Base-by-base conservation (phyloP, 2,888 invertebrate species). In the Athrips mouffetella region DNA sequence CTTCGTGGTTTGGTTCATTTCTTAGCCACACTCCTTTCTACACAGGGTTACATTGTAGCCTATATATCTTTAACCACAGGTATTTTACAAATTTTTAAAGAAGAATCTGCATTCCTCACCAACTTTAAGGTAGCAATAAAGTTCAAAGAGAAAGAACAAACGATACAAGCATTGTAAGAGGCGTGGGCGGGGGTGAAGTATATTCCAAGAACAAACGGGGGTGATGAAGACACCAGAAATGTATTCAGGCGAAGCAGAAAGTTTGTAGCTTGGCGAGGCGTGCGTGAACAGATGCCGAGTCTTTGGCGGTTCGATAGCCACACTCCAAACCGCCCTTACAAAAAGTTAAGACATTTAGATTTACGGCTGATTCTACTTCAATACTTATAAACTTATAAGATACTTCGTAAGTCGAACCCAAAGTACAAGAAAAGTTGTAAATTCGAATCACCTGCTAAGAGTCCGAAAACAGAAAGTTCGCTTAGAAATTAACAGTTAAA, bases 191-290 rank as follows among this genome's bases (percentile, higher is more conserved):
- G 37, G 37, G 37, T 37, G 37, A 37, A 7, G 11, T 11, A 29
- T 1, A 18, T 11, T 42, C 18, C 29, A 18, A 20, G 18, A 18
- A 5, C 21, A 8, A 8, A 16, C 6, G 11, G 13, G n/a, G 31
- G 21, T 13, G 25, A 25, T 18, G 42, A 42, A 42, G 42, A 45
- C 33, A 33, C 13, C 15, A 45, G 33, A 21, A 33, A 35, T 33
- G 15, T 45, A 35, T 45, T 45, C 33, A 16, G 15, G 33, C 25
- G 33, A 35, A 45, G 25, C 45, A 25, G 45, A 45, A 45, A 45
- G 45, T 45, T 45, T 23, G 29, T 16, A 27, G 29, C 27, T 27
- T 16, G 42, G 15, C 29, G 40, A 25, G 25, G 29, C 42, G 29
- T 16, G 18, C 13, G 45, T 10, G 45, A 45, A 33, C 45, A 45